Conservation (phyloP, 1,140 invertebrate genomes). For the Ceratina japonica region DNA sequence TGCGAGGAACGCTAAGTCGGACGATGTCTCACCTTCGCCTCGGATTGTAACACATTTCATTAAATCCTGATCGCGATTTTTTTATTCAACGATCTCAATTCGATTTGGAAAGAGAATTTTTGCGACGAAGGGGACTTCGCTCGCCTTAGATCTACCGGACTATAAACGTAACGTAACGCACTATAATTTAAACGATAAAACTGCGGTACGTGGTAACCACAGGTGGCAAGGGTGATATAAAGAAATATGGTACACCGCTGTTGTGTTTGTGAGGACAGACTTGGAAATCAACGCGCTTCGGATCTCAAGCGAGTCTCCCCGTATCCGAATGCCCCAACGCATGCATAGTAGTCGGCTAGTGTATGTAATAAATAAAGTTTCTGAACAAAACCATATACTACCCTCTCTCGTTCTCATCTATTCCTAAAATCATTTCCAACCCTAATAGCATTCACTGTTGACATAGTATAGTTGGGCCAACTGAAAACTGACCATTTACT, state of each 20-base stretch:
- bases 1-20: constrained; percentile 67
- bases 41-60: not conserved
- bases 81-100: not conserved
- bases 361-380: constrained; percentile 80
- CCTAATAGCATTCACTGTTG: too few species aligned
- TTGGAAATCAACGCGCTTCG: constrained; percentile 59
- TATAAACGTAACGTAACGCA: constrained; percentile 75
- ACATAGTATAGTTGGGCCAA: too few species aligned
- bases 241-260: constrained; percentile 48
- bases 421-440: not conserved
- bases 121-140: constrained; percentile 33
- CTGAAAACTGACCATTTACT: too few species aligned
- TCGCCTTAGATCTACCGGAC: constrained; percentile 57
- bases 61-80: not conserved
- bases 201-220: constrained; percentile 64
- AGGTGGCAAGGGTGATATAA: constrained; percentile 47
- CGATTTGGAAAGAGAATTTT: not conserved
- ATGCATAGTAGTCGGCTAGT: constrained; percentile 78
- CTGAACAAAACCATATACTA: constrained; percentile 70
- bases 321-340: constrained; percentile 72
- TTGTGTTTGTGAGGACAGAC: constrained; percentile 64
- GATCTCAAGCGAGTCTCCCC: constrained; percentile 68
- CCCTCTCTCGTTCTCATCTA: not conserved
- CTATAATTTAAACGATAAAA: constrained; percentile 73
- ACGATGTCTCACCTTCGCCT: constrained; percentile 53